Conservation (phyloP, 2,113 vertebrate genomes). For the Triplophysa rosa region DNA sequence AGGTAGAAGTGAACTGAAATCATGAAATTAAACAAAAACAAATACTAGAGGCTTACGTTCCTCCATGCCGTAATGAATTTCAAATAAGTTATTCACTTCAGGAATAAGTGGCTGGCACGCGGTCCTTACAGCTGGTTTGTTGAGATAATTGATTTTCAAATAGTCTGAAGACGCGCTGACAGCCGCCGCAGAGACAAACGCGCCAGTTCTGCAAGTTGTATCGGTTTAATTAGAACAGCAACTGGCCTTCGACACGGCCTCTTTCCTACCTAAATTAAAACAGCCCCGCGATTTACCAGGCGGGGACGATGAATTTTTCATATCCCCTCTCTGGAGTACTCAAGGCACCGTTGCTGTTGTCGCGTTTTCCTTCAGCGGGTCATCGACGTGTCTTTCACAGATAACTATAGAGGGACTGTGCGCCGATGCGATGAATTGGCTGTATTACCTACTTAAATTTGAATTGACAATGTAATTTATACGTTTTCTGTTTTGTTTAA, state of each 20-base stretch:
- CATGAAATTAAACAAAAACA: slow-evolving; percentile 21
- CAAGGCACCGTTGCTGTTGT: slow-evolving; percentile 75
- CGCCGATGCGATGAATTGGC: slow-evolving; percentile 86
- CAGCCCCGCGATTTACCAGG: slow-evolving; percentile 72
- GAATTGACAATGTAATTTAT: slow-evolving; percentile 90
- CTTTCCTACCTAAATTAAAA: slow-evolving; percentile 82
- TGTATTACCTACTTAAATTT: slow-evolving; percentile 88
- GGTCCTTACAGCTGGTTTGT: slow-evolving; percentile 89
- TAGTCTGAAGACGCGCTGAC: slow-evolving; percentile 86
- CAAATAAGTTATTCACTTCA: slow-evolving; percentile 93
- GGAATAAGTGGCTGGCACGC: slow-evolving; percentile 87
- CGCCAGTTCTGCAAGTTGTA: slow-evolving; percentile 72
- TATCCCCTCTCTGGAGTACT: slow-evolving; percentile 73
- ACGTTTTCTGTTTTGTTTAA: slow-evolving; percentile 88
- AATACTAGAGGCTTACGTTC: slow-evolving; percentile 46
- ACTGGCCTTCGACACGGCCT: slow-evolving; percentile 77
- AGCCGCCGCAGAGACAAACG: slow-evolving; percentile 66
- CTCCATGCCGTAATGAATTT: slow-evolving; percentile 85
- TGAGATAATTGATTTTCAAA: slow-evolving; percentile 96
- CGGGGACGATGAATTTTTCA: slow-evolving; percentile 83
- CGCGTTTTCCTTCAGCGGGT: slow-evolving; percentile 62
- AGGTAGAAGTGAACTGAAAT: slow-evolving; percentile 2
- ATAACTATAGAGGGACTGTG: slow-evolving; percentile 82
- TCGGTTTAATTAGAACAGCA: slow-evolving; percentile 82
- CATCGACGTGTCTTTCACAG: slow-evolving; percentile 85